These are phyloP conservation scores for Antheraea assamensis DNA, from an alignment of 2,888 invertebrate genomes.

Conservation along the genomic window DNA sequence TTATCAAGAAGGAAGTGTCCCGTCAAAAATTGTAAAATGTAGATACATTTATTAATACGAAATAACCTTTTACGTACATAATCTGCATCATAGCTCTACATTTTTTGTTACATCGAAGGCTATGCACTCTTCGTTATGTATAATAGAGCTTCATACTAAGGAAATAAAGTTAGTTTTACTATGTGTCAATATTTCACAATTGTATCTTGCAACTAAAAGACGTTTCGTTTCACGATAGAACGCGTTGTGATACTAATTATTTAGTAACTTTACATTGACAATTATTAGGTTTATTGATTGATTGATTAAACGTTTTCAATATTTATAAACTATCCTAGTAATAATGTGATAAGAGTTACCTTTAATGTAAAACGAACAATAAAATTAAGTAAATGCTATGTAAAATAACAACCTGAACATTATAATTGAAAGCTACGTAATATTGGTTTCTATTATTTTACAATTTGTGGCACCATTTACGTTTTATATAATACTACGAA, in stretches of 20 bases:
- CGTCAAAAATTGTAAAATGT: conserved; percentile 33
- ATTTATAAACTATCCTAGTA: not conserved
- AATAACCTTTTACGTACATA: conserved; percentile 63
- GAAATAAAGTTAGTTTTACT: conserved; percentile 51
- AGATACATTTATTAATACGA: conserved; percentile 42
- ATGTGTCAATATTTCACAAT: conserved; percentile 18
- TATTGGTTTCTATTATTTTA: not conserved
- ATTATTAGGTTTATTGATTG: not conserved
- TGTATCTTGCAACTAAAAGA: conserved; percentile 9
- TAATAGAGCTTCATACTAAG: conserved; percentile 34
- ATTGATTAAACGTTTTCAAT: not conserved
- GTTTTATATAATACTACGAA: not conserved
- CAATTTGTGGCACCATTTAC: not conserved
- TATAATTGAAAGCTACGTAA: not conserved
- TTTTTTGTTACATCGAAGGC: conserved; percentile 60
- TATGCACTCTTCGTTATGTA: conserved; percentile 34
- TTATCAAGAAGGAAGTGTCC: conserved; percentile 35
- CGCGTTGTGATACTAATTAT: not conserved
- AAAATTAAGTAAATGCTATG: not conserved
- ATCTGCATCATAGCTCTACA: conserved; percentile 54
- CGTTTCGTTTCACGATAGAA: conserved; percentile 34
- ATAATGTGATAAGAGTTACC: not conserved
- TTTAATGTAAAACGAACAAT: not conserved
- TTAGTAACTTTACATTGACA: not conserved
- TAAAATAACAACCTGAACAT: not conserved